Base-by-base conservation (phyloP, 2,113 vertebrate genomes). In the Acrocephalus kingi region DNA sequence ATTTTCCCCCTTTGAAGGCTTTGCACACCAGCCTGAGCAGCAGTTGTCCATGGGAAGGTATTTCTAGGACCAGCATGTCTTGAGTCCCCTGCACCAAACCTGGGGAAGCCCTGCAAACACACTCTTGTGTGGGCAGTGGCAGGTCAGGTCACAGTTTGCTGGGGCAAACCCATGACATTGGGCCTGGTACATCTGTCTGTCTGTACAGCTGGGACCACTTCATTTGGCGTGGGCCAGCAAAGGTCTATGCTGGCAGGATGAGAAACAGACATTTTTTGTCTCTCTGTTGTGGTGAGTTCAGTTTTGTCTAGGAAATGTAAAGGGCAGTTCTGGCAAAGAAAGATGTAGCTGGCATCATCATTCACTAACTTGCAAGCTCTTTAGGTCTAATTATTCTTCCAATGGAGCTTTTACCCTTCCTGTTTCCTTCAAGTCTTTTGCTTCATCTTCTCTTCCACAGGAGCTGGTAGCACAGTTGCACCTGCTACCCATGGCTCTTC, bases 211-310 rank as follows among this genome's bases (percentile, higher is more conserved):
- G 20, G 51, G 27, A 20, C 23, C 27, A 17, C 15, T 84, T 71
- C 7, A 12, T 63, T 45, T 43, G 35, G 17, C 0, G 0, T 8
- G 33, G 24, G 16, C 11, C 0, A 0, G 39, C 14, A 67, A 71
- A 48, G 30, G 28, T 4, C 19, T 62, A 14, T 55, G 43, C 17
- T 14, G 1, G 52, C 68, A 87, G 45, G 33, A 30, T 80, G 31
- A 58, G 27, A 90, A 93, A 58, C 23, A 54, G 16, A 10, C 9
- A 9, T 66, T 66, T 9, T 18, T 56, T 35, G 25, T 71, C 49
- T 78, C 20, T 22, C 54, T 41, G 14, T 67, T 25, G 6, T 13
- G n/a, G 28, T 33, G 51, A 33, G 23, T 13, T 18, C 22, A 28
- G 3, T 52, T 97, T 74, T 68, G 28, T 33, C 33, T 19, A n/a